These are phyloP conservation scores for Toxostoma redivivum DNA, from an alignment of 2,113 vertebrate species.

Conservation along the genomic window DNA sequence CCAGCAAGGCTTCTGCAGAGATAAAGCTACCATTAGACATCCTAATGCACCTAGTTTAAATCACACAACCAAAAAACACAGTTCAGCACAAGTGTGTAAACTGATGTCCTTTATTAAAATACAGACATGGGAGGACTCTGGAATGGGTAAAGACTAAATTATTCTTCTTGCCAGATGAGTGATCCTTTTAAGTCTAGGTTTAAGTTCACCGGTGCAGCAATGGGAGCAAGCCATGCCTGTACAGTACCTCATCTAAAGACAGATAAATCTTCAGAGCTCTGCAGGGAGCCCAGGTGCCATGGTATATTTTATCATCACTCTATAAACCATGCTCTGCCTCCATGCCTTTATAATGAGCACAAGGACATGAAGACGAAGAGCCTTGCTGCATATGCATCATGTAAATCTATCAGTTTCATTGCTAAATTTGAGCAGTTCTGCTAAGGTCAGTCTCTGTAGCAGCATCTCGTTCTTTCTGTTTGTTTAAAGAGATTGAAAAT, in stretches of 20 bases:
- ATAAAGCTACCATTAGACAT: background rate
- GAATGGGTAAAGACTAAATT: conserved; percentile 36
- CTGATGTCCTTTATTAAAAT: conserved; percentile 57
- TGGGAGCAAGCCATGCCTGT: background rate
- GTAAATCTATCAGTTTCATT: conserved; percentile 65
- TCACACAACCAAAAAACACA: conserved; percentile 17
- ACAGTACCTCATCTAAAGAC: conserved; percentile 53
- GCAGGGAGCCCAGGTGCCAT: conserved; percentile 61
- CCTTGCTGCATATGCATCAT: conserved; percentile 55
- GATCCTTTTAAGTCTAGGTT: conserved; percentile 59
- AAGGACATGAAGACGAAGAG: conserved; percentile 54
- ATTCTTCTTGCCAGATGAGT: conserved; percentile 40
- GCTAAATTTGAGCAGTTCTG: conserved; percentile 59
- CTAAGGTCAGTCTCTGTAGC: conserved; percentile 23
- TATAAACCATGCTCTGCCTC: conserved; percentile 59
- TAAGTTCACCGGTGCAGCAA: background rate
- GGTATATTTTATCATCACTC: conserved; percentile 67
- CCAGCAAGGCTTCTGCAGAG: background rate
- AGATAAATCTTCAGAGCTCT: conserved; percentile 66
- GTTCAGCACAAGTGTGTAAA: conserved; percentile 46
- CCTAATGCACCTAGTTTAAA: conserved; percentile 18
- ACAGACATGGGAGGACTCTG: background rate
- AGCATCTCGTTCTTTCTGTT: background rate
- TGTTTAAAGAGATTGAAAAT: conserved; percentile 19
- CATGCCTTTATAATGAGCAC: conserved; percentile 67